phyloP scores from a whole-genome alignment of 1,140 invertebrate genomes.

The Nasonia giraulti region DNA sequence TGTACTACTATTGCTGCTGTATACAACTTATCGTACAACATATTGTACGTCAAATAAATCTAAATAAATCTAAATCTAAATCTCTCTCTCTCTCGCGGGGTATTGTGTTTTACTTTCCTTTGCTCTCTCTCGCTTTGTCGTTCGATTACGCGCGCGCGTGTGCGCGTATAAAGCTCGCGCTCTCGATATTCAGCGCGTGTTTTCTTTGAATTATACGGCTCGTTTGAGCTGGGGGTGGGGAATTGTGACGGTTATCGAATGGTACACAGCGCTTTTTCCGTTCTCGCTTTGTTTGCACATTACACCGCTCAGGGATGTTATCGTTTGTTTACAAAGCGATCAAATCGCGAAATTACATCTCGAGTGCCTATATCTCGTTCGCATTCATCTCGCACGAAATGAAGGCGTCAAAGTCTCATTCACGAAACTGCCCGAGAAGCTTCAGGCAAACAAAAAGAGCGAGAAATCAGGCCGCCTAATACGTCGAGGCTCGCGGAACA shows the following conservation, averaged over 20 bases:
- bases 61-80: too few relatives aligned
- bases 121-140: not conserved
- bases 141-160: not conserved
- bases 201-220: not conserved
- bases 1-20: too few relatives aligned
- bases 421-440: not conserved
- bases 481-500: not conserved
- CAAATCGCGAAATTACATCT: too few relatives aligned
- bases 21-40: too few relatives aligned
- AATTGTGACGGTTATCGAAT: not conserved
- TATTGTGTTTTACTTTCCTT: not conserved
- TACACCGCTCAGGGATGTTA: too few relatives aligned
- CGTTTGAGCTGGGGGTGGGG: not conserved
- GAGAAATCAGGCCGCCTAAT: slow-evolving; percentile 16
- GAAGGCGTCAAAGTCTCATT: not conserved
- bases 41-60: too few relatives aligned
- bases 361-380: too few relatives aligned
- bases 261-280: too few relatives aligned
- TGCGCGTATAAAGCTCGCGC: not conserved
- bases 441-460: not conserved
- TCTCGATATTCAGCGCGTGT: not conserved
- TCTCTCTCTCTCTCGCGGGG: not conserved
- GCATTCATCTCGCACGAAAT: not conserved
- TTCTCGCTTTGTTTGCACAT: too few relatives aligned
- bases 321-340: too few relatives aligned